A percentile compares a stretch with the other conserved stretches of the same genome.
phyloP scores from a whole-genome alignment of 2,888 invertebrate species.

The Metacarcinus magister region DNA sequence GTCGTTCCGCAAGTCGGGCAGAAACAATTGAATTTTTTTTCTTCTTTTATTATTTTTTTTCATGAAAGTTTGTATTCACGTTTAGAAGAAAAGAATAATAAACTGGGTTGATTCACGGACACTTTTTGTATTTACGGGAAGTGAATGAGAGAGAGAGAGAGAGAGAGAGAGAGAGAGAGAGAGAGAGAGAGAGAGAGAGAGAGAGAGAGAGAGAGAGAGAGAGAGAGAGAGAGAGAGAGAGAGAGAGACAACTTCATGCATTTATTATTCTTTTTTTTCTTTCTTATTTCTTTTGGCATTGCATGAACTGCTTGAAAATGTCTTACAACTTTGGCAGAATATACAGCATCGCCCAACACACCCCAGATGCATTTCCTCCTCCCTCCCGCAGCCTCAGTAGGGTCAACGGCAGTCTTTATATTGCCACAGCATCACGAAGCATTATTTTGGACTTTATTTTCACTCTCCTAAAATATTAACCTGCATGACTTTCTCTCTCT shows the following conservation, averaged over 20 bases:
- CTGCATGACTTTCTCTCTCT: neutral
- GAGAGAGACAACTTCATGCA: neutral
- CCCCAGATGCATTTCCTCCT: neutral
- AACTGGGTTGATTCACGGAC: neutral
- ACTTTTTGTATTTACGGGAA: neutral
- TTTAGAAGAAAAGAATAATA: neutral
- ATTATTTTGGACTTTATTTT: neutral
- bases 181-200: slow-evolving; percentile 13
- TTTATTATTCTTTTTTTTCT: neutral
- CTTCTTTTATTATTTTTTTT: neutral
- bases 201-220: slow-evolving; percentile 21
- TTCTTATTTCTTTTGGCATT: too few species aligned
- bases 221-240: neutral
- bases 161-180: neutral
- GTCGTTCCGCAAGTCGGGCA: neutral
- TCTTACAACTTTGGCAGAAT: neutral
- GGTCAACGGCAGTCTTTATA: neutral
- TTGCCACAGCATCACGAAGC: neutral
- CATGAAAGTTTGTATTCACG: neutral
- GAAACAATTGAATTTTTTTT: neutral
- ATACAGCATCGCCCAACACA: neutral
- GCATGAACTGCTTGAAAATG: neutral
- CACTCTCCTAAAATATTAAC: neutral
- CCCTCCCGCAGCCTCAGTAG: neutral
- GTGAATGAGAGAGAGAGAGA: neutral